Percentiles rank a stretch among this genome's conserved stretches.
Evolutionary conservation across 1,140 invertebrate species (phyloP).

Genomic region (Gonioctena quinquepunctata): DNA sequence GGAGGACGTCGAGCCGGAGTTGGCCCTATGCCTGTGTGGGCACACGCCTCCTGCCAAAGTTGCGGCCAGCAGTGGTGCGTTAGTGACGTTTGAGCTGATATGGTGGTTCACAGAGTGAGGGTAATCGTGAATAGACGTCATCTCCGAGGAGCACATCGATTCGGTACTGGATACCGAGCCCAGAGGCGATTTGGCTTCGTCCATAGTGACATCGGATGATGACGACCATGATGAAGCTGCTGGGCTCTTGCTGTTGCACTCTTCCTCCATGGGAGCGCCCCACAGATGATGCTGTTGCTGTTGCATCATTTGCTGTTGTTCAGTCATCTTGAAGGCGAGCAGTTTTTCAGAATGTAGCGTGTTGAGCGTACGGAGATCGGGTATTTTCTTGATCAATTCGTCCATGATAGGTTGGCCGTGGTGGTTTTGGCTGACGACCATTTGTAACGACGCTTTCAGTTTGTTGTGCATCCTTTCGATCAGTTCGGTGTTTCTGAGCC

Average conservation of each 20-base stretch:
- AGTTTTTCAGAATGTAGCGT: constrained; percentile 95
- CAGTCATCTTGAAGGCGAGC: constrained; percentile 88
- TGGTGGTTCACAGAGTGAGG: constrained; percentile 52
- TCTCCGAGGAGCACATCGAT: constrained; percentile 70
- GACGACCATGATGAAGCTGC: constrained; percentile 69
- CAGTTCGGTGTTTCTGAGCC: constrained; percentile 87
- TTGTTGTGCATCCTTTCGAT: constrained; percentile 92
- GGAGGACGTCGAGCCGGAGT: constrained; percentile 73
- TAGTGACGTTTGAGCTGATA: constrained; percentile 59
- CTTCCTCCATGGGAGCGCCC: constrained; percentile 63
- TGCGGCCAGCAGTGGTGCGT: constrained; percentile 75
- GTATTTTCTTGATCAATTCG: constrained; percentile 91
- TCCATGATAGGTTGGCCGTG: constrained; percentile 77
- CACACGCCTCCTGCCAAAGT: constrained; percentile 72
- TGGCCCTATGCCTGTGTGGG: constrained; percentile 72
- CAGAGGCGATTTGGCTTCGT: constrained; percentile 80
- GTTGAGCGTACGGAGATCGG: constrained; percentile 92
- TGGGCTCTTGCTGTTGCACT: constrained; percentile 62
- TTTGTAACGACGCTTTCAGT: constrained; percentile 82
- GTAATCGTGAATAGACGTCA: constrained; percentile 67
- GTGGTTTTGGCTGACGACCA: constrained; percentile 86
- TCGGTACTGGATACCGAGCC: constrained; percentile 84
- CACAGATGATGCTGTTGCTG: constrained; percentile 67
- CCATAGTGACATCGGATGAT: constrained; percentile 68
- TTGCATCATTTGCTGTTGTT: constrained; percentile 79